phyloP scores from a whole-genome alignment of 2,888 invertebrate genomes.

The Eupithecia centaureata region DNA sequence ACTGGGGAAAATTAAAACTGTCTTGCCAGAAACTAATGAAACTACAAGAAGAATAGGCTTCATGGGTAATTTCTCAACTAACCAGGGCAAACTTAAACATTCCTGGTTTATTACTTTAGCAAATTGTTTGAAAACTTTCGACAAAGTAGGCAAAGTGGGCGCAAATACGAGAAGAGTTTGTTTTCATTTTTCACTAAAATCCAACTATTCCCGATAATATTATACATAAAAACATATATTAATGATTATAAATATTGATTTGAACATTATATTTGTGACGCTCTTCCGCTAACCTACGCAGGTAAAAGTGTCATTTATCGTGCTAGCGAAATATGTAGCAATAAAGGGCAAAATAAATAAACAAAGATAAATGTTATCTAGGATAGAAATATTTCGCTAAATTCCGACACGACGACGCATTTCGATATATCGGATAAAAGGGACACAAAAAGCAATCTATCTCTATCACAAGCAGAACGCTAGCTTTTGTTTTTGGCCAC shows the following conservation, averaged over 20 bases:
- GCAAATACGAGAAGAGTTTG: background rate
- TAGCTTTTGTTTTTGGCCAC: slow-evolving; percentile 31
- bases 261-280: background rate
- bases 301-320: slow-evolving; percentile 4
- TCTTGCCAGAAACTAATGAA: slow-evolving; percentile 48
- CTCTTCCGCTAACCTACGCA: background rate
- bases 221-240: too few relatives aligned
- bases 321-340: slow-evolving; percentile 14
- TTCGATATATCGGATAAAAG: slow-evolving; percentile 34
- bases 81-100: slow-evolving; percentile 5
- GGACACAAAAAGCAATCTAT: slow-evolving; percentile 35
- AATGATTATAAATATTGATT: too few relatives aligned
- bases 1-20: slow-evolving; percentile 50
- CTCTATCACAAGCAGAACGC: slow-evolving; percentile 31
- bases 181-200: background rate
- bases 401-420: slow-evolving; percentile 27
- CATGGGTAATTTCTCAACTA: slow-evolving; percentile 17
- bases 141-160: background rate
- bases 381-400: slow-evolving; percentile 23
- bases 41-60: slow-evolving; percentile 45
- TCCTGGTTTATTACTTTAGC: slow-evolving; percentile 13
- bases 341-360: slow-evolving; percentile 20
- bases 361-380: slow-evolving; percentile 32
- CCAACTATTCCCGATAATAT: background rate
- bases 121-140: slow-evolving; percentile 7